Evolutionary conservation across 2,113 vertebrate genomes (phyloP), one percentile per base, ranked within the genome.

Genomic region (Pomatorhinus ruficollis): DNA sequence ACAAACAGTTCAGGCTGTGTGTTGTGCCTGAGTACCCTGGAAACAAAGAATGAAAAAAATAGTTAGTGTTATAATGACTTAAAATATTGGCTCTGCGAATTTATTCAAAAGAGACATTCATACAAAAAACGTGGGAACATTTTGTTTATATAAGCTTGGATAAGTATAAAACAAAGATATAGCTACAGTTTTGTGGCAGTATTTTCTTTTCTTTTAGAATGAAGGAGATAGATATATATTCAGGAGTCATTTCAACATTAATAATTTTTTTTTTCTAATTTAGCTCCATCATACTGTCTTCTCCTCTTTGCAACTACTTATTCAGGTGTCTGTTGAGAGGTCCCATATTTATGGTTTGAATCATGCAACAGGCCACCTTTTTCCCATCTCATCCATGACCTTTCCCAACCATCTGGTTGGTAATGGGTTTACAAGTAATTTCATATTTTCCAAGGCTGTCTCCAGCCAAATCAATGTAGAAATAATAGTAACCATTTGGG

Each of bases 401-500:
- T 79, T 87, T 94, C 69, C 86, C 64, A 93, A 52, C 28, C 82
- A 87, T 88, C 84, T 89, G 87, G 59, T 45, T 90, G 35, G 49
- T 82, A 93, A 92, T 39, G 18, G 22, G 12, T 83, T 93, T 94
- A 90, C 66, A 93, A 96, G 40, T 63, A 54, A 83, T 88, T 93
- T 96, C 53, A 31, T 57, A 54, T 95, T 93, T 86, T 82, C 65
- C 61, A 54, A n/a, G 61, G 33, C 47, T 78, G 56, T 31, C 49
- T 89, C 20, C n/a, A 80, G 90, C 31, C 68, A 93, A 81, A 88
- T 93, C 47, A 75, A 31, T 71, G 80, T 53, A 72, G 39, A 90
- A 96, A 89, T 84, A 95, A 89, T 75, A 83, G 28, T 39, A 93
- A 56, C 15, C 59, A 87, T 95, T 96, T 92, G 76, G 52, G 70